Percentiles rank a stretch among this genome's conserved stretches.
phyloP scores from a whole-genome alignment of 2,888 invertebrate species.

The Raillietiella orientalis region DNA sequence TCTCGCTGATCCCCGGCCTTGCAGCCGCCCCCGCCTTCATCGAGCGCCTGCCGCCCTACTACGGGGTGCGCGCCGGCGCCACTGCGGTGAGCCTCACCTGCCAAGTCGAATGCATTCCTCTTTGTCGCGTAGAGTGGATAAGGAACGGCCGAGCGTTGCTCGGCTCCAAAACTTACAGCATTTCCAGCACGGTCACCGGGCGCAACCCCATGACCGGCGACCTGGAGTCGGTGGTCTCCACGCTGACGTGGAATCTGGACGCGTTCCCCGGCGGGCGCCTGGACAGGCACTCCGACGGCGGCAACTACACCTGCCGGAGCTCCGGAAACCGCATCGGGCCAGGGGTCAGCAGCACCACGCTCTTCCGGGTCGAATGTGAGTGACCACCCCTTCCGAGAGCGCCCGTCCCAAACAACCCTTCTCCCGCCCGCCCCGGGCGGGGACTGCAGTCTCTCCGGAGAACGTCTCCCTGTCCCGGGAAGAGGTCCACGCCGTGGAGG shows the following conservation, averaged over 20 bases:
- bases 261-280: constrained; percentile 45
- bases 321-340: constrained; percentile 39
- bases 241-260: constrained; percentile 56
- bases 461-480: constrained; percentile 33
- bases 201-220: constrained; percentile 43
- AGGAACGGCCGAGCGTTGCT: constrained; percentile 35
- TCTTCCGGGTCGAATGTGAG: constrained; percentile 69
- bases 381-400: constrained; percentile 8
- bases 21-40: constrained; percentile 63
- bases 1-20: constrained; percentile 9
- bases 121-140: constrained; percentile 52
- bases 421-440: neutral
- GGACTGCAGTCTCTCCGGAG: constrained; percentile 37
- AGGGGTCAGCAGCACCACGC: constrained; percentile 46
- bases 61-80: constrained; percentile 23
- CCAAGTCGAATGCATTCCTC: constrained; percentile 59
- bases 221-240: constrained; percentile 61
- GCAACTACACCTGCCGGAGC: constrained; percentile 51
- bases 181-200: constrained; percentile 27
- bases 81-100: constrained; percentile 33
- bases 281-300: constrained; percentile 38
- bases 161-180: constrained; percentile 21
- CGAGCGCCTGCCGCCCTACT: constrained; percentile 43
- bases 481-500: constrained; percentile 12
- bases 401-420: neutral